A percentile compares a stretch with the other conserved stretches of the same genome.
phyloP scores from a whole-genome alignment of 2,113 vertebrate species.

The Cercocebus atys region DNA sequence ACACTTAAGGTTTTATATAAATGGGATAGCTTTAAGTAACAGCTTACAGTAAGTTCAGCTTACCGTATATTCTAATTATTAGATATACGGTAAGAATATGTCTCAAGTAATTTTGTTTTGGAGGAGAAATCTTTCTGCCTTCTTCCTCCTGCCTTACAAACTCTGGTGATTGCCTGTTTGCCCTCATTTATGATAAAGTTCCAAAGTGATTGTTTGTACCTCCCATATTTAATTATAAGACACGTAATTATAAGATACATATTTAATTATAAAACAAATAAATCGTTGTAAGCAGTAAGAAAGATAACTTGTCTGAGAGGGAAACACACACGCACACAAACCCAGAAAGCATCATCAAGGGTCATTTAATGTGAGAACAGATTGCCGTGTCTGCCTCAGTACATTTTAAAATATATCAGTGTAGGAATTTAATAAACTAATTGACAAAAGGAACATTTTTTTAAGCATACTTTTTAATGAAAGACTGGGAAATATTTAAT shows the following conservation, averaged over 20 bases:
- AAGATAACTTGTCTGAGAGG: background rate
- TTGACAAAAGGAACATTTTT: background rate
- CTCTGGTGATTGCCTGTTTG: background rate
- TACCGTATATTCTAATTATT: background rate
- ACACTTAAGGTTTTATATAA: background rate
- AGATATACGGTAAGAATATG: background rate
- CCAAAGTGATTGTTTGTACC: background rate
- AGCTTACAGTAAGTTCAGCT: background rate
- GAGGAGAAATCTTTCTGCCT: background rate
- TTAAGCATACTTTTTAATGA: background rate
- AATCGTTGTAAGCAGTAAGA: background rate
- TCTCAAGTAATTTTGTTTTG: background rate
- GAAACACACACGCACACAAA: background rate
- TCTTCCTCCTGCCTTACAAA: background rate
- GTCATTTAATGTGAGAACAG: background rate
- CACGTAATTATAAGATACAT: background rate
- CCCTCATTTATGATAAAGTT: conserved; percentile 34
- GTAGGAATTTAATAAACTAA: background rate
- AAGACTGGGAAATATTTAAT: conserved; percentile 21
- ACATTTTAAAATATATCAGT: background rate
- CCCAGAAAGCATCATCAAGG: background rate
- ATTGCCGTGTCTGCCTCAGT: background rate
- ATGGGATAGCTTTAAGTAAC: background rate
- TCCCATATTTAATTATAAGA: background rate
- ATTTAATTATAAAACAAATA: background rate